phyloP scores from a whole-genome alignment of 2,888 invertebrate genomes.

The Seira sanloemensis region DNA sequence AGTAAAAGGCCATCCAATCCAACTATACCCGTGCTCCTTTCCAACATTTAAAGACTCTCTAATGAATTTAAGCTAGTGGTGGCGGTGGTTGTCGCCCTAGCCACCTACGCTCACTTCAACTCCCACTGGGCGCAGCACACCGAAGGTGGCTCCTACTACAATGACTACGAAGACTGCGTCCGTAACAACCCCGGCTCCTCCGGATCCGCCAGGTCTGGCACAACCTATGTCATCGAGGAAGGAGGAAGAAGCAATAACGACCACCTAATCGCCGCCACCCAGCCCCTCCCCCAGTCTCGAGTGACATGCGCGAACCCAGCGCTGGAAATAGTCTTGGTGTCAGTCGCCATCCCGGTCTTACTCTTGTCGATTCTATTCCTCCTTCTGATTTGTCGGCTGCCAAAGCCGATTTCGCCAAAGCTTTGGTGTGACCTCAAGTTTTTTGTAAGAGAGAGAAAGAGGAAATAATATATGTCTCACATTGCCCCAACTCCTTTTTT shows the following conservation, averaged over 20 bases:
- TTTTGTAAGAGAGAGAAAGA: neutral
- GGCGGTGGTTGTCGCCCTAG: neutral
- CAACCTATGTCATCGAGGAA: neutral
- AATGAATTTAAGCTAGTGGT: neutral
- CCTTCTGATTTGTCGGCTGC: neutral
- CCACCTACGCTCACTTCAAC: constrained; percentile 22
- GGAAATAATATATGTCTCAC: neutral
- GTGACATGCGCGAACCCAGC: constrained; percentile 27
- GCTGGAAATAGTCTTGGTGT: constrained; percentile 24
- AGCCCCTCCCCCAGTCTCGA: neutral
- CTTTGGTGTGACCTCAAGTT: neutral
- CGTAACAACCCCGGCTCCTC: neutral
- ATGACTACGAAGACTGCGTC: constrained; percentile 42
- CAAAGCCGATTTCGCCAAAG: neutral
- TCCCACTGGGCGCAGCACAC: constrained; percentile 43
- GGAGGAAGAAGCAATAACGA: neutral
- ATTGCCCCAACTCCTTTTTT: neutral
- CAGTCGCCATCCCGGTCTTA: constrained; percentile 11
- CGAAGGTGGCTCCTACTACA: neutral
- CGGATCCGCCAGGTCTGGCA: neutral
- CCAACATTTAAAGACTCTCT: neutral
- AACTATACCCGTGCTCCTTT: neutral
- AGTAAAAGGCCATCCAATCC: neutral
- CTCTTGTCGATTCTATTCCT: constrained; percentile 16
- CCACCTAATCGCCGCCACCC: neutral